Evolutionary conservation across 2,888 invertebrate species (phyloP).

Genomic region (Chrysolina americana): DNA sequence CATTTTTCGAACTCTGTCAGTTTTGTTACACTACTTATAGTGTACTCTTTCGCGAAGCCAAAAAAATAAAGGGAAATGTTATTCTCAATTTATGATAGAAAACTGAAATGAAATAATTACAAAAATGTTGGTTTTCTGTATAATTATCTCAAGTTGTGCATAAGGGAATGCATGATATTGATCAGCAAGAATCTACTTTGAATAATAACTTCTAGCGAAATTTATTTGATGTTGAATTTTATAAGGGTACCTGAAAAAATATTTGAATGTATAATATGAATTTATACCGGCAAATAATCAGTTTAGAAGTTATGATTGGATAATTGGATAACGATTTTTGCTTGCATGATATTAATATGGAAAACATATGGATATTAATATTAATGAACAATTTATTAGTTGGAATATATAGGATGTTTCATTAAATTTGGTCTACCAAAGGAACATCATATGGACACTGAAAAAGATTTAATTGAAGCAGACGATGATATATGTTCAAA

Average conservation of each 20-base stretch:
- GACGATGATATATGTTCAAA: too few relatives aligned
- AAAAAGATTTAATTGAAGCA: too few relatives aligned
- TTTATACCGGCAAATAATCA: neutral
- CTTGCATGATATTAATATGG: neutral
- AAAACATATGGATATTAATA: neutral
- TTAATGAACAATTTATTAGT: neutral
- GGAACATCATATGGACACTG: too few relatives aligned
- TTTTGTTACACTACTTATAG: too few relatives aligned
- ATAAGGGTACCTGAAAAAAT: conserved; percentile 5
- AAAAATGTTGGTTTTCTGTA: too few relatives aligned
- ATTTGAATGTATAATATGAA: neutral
- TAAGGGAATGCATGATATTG: too few relatives aligned
- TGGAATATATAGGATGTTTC: neutral
- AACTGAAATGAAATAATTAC: too few relatives aligned
- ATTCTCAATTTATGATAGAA: too few relatives aligned
- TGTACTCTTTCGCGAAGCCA: too few relatives aligned
- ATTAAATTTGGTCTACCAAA: neutral
- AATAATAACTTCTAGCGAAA: neutral
- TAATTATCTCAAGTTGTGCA: too few relatives aligned
- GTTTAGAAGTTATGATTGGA: neutral
- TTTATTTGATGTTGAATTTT: neutral
- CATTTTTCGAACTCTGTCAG: too few relatives aligned
- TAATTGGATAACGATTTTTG: conserved; percentile 9
- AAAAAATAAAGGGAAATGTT: too few relatives aligned
- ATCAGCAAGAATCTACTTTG: neutral